phyloP scores from a whole-genome alignment of 2,113 vertebrate genomes.

The Hippocampus zosterae region DNA sequence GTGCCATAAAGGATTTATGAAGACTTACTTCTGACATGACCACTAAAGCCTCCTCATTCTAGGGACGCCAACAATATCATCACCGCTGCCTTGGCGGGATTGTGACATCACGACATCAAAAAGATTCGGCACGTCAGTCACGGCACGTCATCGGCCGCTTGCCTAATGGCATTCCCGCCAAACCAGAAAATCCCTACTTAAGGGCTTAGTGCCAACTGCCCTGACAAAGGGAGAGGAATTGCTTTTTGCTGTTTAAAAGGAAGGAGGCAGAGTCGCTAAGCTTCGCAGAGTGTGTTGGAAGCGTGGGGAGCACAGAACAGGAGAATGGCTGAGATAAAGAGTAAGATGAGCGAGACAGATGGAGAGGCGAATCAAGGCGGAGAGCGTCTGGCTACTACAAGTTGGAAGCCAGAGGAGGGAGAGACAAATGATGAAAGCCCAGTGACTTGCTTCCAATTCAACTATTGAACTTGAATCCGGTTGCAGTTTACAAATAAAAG shows the following conservation, averaged over 20 bases:
- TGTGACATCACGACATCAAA: constrained; percentile 72
- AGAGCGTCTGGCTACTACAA: constrained; percentile 27
- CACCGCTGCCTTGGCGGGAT: constrained; percentile 59
- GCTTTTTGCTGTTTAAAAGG: constrained; percentile 73
- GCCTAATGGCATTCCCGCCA: constrained; percentile 72
- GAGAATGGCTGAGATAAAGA: constrained; percentile 44
- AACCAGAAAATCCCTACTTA: constrained; percentile 77
- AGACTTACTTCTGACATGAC: constrained; percentile 72
- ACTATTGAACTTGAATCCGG: background rate
- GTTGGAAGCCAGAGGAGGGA: constrained; percentile 25
- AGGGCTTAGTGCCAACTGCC: constrained; percentile 63
- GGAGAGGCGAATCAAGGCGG: constrained; percentile 32
- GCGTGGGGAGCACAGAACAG: constrained; percentile 34
- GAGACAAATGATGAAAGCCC: background rate
- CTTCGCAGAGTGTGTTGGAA: constrained; percentile 43
- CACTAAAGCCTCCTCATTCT: constrained; percentile 65
- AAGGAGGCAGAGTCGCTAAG: constrained; percentile 49
- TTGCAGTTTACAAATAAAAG: background rate
- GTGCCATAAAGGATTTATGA: constrained; percentile 71
- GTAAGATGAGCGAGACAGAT: constrained; percentile 41
- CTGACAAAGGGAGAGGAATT: constrained; percentile 75
- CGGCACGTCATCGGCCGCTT: constrained; percentile 62
- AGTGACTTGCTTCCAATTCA: background rate
- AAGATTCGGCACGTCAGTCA: constrained; percentile 69
- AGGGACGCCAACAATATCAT: constrained; percentile 67